phyloP scores from a whole-genome alignment of 2,113 vertebrate genomes.

The Sardina pilchardus region DNA sequence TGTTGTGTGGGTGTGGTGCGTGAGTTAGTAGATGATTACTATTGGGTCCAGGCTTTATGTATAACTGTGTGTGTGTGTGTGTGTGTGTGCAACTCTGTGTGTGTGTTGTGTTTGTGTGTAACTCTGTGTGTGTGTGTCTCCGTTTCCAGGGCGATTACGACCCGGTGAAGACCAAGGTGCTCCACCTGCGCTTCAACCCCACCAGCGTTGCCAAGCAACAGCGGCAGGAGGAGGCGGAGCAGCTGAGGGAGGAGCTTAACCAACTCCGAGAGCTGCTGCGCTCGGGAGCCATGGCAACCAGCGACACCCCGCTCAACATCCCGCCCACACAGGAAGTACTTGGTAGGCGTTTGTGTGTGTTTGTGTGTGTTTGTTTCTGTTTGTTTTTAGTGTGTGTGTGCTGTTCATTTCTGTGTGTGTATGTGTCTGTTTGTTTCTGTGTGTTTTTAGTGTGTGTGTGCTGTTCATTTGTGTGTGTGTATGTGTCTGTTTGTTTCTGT shows the following conservation, averaged over 20 bases:
- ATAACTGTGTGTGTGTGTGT: no score
- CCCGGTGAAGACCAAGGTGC: slow-evolving; percentile 82
- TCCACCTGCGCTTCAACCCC: slow-evolving; percentile 90
- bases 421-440: no score
- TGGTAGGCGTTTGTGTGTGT: slow-evolving; percentile 69
- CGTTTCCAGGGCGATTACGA: slow-evolving; percentile 84
- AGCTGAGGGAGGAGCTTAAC: slow-evolving; percentile 80
- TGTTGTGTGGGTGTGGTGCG: no score
- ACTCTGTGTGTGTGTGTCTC: not conserved
- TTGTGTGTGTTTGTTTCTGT: no score
- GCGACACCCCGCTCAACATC: slow-evolving; percentile 67
- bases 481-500: not conserved
- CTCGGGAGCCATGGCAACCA: slow-evolving; percentile 57
- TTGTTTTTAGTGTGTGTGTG: no score
- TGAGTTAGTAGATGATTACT: no score
- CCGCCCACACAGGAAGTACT: slow-evolving; percentile 83
- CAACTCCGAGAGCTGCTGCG: slow-evolving; percentile 77
- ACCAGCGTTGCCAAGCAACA: slow-evolving; percentile 79
- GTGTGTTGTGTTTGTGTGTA: no score
- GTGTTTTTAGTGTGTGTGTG: no score
- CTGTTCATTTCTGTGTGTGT: no score
- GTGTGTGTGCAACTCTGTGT: no score
- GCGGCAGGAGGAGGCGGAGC: slow-evolving; percentile 76
- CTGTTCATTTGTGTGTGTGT: no score
- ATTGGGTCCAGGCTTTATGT: no score